Evolutionary conservation across 1,140 invertebrate genomes (phyloP), one percentile per base, ranked within the genome.

Genomic region (Drosophila nasuta): DNA sequence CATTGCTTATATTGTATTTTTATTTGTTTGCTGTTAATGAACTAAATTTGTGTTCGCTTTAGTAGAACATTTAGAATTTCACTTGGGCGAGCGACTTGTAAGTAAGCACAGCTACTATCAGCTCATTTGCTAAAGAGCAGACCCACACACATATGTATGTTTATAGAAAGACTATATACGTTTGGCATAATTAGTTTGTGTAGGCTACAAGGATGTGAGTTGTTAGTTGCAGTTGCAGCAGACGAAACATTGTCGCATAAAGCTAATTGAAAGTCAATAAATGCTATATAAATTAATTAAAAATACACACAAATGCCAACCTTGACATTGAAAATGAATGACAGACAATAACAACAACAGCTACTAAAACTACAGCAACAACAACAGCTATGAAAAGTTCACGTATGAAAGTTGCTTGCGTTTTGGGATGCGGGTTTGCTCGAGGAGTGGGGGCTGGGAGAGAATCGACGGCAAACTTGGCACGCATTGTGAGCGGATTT

Each of bases 241-340:
- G 49, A 64, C 68, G 49, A 48, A 52, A 65, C 56, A 43, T 66
- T 68, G 71, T 60, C 38, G 48, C 52, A 59, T 48, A 62, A 58
- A 76, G 75, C 85, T 85, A 89, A 89, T 89, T 89, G 85, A 89
- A 89, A 89, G 85, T 81, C 85, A 81, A 89, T 89, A 89, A 85
- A 64, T 89, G 66, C 71, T 65, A 56, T 79, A 69, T 71, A 78
- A 76, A 75, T 64, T 75, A 75, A 77, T 77, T 77, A 69, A 64
- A 65, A 64, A 75, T 68, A 62, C 74, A 62, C 69, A 59, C 71
- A 69, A 69, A 30, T 46, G 56, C 48, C 83, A 64, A 82, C 85
- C 85, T 89, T 89, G 85, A 89, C 85, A 89, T 89, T 89, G 85
- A 89, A 89, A 89, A 65, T 45, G 85, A 89, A 89, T 89, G 85